Evolutionary conservation across 2,888 invertebrate genomes (phyloP), one percentile per base, ranked within the genome.

Genomic region (Dascillus cervinus): DNA sequence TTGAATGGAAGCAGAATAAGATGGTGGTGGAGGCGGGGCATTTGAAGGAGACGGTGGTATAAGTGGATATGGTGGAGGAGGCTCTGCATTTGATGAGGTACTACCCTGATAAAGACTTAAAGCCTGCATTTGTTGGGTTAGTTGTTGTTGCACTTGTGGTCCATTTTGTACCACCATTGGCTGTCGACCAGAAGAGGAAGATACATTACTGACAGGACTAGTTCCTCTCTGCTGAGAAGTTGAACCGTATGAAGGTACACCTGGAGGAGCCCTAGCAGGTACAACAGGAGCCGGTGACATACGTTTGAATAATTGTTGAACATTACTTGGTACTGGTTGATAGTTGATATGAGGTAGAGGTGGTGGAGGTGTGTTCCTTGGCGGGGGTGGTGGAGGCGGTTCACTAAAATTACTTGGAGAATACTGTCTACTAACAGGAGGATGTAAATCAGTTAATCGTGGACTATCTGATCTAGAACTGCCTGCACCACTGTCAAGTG

Each of bases 381-480:
- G 73, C 11, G 72, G 75, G 29, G 71, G 74, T 46, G 68, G 66
- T 3, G 73, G 69, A 10, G 67, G 69, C 22, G 63, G 69, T 53
- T 66, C 71, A 46, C 69, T 67, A 49, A 70, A 70, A 45, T 60
- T 48, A 24, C 77, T 79, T 4, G 82, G 82, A 33, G 82, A 82
- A 58, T 83, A 83, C 53, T 81, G 80, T 28, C 83, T 70, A 45
- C 73, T 75, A 21, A 83, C 68, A 49, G 82, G 81, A 24, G 79
- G 75, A 54, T 83, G 64, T 17, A 63, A 47, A 44, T 79, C 79
- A 6, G 75, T 65, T 45, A 82, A 72, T 44, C 89, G 78, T 9
- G 89, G 90, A 60, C 88, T 89, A 58, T 91, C 91, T 3, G 91
- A 91, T 31, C 90, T 73, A 23, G 88, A 88, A 56, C 87, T 87